Evolutionary conservation across 1,140 invertebrate species (phyloP).

Genomic region (Mylabris phalerata): DNA sequence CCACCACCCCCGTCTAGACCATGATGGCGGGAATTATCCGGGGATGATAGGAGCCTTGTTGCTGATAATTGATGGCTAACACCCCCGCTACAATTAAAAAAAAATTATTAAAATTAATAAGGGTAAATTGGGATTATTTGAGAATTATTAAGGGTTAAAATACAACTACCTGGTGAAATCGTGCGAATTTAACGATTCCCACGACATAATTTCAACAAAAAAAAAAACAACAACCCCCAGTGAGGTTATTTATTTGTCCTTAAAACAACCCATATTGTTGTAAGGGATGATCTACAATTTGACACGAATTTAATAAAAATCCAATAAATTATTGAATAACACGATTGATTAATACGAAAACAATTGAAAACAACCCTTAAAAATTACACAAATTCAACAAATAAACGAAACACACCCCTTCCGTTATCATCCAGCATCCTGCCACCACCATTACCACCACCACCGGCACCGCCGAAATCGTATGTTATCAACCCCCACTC

Average conservation of each 20-base stretch:
- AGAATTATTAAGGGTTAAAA: background rate
- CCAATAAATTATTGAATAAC: background rate
- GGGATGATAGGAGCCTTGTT: constrained; percentile 69
- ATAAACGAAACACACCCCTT: constrained; percentile 7
- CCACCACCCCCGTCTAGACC: constrained; percentile 48
- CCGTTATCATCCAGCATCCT: constrained; percentile 12
- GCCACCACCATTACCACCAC: too few relatives aligned
- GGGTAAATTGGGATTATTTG: background rate
- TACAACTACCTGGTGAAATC: constrained; percentile 22
- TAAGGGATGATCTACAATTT: background rate
- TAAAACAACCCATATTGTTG: background rate
- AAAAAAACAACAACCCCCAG: background rate
- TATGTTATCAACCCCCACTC: too few relatives aligned
- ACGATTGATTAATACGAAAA: background rate
- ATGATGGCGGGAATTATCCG: constrained; percentile 69
- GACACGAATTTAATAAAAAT: background rate
- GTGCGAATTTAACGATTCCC: constrained; percentile 22
- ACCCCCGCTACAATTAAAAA: constrained; percentile 40
- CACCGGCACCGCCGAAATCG: too few relatives aligned
- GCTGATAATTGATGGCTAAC: constrained; percentile 63
- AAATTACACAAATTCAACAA: too few relatives aligned
- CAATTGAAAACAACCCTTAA: background rate
- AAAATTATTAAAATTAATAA: background rate
- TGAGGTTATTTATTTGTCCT: background rate
- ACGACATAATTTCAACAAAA: constrained; percentile 18